Base-by-base conservation (phyloP, 2,888 invertebrate species). In the Zeuzera pyrina region DNA sequence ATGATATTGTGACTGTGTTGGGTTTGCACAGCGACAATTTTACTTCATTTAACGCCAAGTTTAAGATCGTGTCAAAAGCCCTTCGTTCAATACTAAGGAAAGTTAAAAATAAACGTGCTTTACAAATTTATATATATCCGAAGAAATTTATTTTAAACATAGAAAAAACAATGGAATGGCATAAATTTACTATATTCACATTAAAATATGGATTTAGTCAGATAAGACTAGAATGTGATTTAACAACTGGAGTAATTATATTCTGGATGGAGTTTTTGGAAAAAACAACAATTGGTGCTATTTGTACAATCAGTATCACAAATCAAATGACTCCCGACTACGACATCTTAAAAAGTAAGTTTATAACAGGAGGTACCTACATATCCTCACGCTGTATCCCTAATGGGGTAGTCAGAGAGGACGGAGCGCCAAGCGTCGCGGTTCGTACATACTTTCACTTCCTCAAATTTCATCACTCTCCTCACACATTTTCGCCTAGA, bases 1-100 rank as follows among this genome's bases (percentile, higher is more conserved):
- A 70, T 41, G 71, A 78, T 36, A 72, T 81, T 30, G 70, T 76
- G 12, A 70, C 65, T 8, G 56, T 79, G 38, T 47, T 81, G 22
- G 77, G 78, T 11, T 49, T 81, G 26, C 77, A 81, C 41, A 62
- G 57, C 8, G 69, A 73, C 35, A 62, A 69, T 41, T 52, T 53
- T 30, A 43, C 57, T n/a, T 41, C 57, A 3, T 45, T 57, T 21
- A 50, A 42, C 33, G 52, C 46, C 12, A 49, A 51, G 23, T 36
- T 47, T 29, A 34, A 52, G 25, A 41, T 47, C 3, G 47, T 50
- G 32, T 30, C 49, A 5, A 52, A 49, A 40, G 48, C 47, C 15
- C 40, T 42, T 2, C 48, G 49, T 19, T 39, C 45, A 5, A 33
- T 43, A 12, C 33, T 48, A 19, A 51, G 49, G 38, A 49, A 21